Percentiles rank a stretch among this genome's conserved stretches.
Evolutionary conservation across 1,140 invertebrate species (phyloP).

Genomic region (Palaemon carinicauda): DNA sequence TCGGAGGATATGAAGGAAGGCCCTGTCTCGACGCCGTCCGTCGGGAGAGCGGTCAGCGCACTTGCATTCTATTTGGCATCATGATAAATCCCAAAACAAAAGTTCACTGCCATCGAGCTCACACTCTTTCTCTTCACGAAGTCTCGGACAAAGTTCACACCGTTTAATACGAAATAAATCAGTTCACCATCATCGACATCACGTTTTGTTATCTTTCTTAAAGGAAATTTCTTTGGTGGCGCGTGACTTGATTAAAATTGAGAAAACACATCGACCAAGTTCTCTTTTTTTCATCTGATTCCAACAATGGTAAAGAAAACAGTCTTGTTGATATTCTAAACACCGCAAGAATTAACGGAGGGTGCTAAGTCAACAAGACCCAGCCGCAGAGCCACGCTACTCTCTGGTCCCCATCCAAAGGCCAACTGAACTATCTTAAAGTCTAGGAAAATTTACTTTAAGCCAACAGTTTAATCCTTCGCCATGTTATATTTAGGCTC

Average conservation of each 20-base stretch:
- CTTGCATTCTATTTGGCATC: too few species aligned
- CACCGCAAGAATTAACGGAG: conserved; percentile 60
- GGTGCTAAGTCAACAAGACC: conserved; percentile 59
- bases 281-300: conserved; percentile 54
- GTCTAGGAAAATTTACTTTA: conserved; percentile 61
- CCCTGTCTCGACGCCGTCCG: background rate
- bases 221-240: conserved; percentile 20
- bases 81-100: too few species aligned
- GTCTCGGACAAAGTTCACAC: too few species aligned
- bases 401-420: conserved; percentile 55
- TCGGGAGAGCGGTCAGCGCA: background rate
- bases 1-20: background rate
- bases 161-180: background rate
- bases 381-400: conserved; percentile 42
- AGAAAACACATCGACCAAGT: conserved; percentile 45
- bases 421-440: conserved; percentile 60
- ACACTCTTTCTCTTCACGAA: too few species aligned
- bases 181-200: background rate
- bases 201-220: conserved; percentile 28
- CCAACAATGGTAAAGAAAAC: conserved; percentile 59
- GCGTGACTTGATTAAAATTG: conserved; percentile 51
- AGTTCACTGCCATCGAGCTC: too few species aligned
- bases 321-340: conserved; percentile 60
- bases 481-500: conserved; percentile 58
- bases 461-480: conserved; percentile 60